Evolutionary conservation across 2,113 vertebrate genomes (phyloP), one percentile per base, ranked within the genome.

Genomic region (Nesoenas mayeri): DNA sequence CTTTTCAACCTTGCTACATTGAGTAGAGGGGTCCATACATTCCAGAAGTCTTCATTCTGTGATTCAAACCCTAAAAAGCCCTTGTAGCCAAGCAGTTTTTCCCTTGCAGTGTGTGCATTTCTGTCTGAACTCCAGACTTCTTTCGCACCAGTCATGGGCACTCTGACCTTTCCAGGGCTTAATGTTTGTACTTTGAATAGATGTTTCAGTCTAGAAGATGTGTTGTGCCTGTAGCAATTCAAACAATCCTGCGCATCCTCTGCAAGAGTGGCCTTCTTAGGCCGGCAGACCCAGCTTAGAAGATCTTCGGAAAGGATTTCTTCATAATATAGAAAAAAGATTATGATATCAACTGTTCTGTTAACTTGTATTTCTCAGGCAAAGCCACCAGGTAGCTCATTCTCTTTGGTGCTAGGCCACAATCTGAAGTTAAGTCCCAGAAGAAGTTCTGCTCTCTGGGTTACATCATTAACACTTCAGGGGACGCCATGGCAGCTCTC

Each of bases 391-490:
- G 36, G 26, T 5, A 87, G 40, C 73, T 85, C 66, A 54, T 0
- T 51, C 47, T 50, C 51, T 79, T 47, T 53, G 54, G 40, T 89
- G 12, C 61, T 61, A 36, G n/a, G 58, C 66, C 54, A 51, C 14
- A 5, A 2, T 18, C 31, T 48, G 31, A 95, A 84, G 88, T 62
- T 61, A 51, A 88, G 87, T 87, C 78, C 93, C 84, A 66, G 21
- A 48, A 91, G 93, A 85, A 95, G 82, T 94, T 92, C 71, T 91
- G 47, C 88, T 67, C 25, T 38, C 1, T 36, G 79, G 13, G 58
- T 96, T 85, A 79, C 91, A 65, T 73, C 87, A 87, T 1, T 47
- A 36, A 54, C 89, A 72, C 95, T 85, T 90, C 79, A 73, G 81
- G 85, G 48, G 85, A 77, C 8, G 3, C n/a, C 29, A 7, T 0